Evolutionary conservation across 2,113 vertebrate genomes (phyloP).

Genomic region (Platysternon megacephalum): DNA sequence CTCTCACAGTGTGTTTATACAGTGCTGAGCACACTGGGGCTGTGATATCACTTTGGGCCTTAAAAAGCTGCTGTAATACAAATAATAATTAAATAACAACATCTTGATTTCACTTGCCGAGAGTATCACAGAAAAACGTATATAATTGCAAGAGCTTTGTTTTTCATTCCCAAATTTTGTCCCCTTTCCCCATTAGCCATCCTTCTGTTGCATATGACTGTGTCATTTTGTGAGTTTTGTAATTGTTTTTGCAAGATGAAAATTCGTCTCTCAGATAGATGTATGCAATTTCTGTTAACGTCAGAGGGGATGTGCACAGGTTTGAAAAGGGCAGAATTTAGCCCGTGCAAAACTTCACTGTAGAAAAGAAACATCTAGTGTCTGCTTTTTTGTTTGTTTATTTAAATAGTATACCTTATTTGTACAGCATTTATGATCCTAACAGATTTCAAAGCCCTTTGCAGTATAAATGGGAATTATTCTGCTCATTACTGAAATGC

Average conservation of each 20-base stretch:
- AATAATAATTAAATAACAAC: slow-evolving; percentile 47
- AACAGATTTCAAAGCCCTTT: slow-evolving; percentile 32
- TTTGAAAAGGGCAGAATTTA: neutral
- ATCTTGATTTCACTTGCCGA: slow-evolving; percentile 44
- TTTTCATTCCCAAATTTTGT: slow-evolving; percentile 49
- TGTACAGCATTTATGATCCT: slow-evolving; percentile 15
- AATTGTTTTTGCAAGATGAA: slow-evolving; percentile 43
- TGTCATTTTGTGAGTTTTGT: neutral
- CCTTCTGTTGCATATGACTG: slow-evolving; percentile 33
- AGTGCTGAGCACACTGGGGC: neutral
- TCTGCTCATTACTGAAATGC: slow-evolving; percentile 24
- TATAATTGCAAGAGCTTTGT: slow-evolving; percentile 39
- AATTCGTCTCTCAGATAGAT: neutral
- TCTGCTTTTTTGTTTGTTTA: neutral
- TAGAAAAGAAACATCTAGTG: slow-evolving; percentile 6
- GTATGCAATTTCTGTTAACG: neutral
- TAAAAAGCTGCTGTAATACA: neutral
- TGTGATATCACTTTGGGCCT: neutral
- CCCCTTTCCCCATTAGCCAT: slow-evolving; percentile 10
- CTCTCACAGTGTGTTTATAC: neutral
- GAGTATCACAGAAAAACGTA: neutral
- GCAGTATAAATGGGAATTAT: neutral
- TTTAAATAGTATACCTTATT: slow-evolving; percentile 2
- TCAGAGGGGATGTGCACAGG: neutral
- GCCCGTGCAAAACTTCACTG: neutral